phyloP scores from a whole-genome alignment of 1,140 invertebrate genomes.

The Drosophila ohnishii region DNA sequence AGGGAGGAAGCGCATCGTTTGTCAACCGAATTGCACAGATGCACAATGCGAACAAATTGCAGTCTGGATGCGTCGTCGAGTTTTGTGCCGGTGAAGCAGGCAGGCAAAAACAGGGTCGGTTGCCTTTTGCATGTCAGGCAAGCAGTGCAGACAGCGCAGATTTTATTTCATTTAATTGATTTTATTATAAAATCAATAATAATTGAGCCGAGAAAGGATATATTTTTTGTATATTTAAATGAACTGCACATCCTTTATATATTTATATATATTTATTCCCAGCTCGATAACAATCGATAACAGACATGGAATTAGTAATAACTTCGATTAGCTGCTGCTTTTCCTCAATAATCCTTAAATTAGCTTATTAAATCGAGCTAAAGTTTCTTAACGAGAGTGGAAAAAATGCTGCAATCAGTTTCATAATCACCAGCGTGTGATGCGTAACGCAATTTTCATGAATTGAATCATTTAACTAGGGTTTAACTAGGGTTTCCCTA shows the following conservation, averaged over 20 bases:
- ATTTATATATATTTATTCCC: too few relatives aligned
- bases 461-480: conserved; percentile 9
- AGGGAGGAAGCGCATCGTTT: conserved; percentile 52
- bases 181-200: neutral
- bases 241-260: too few relatives aligned
- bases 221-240: neutral
- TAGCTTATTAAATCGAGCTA: neutral
- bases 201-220: neutral
- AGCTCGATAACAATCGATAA: neutral
- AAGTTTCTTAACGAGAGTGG: neutral
- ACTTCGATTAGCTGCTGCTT: neutral
- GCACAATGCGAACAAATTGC: conserved; percentile 24
- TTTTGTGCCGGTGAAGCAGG: neutral
- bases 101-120: neutral
- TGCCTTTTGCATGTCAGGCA: neutral
- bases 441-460: conserved; percentile 8
- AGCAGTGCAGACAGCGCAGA: neutral
- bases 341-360: neutral
- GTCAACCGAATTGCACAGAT: conserved; percentile 56
- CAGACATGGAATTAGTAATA: too few relatives aligned
- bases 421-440: neutral
- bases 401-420: neutral
- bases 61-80: conserved; percentile 9
- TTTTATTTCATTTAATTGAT: conserved; percentile 5
- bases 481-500: neutral